Evolutionary conservation across 2,888 invertebrate genomes (phyloP).

Genomic region (Drosophila flavopinicola): DNA sequence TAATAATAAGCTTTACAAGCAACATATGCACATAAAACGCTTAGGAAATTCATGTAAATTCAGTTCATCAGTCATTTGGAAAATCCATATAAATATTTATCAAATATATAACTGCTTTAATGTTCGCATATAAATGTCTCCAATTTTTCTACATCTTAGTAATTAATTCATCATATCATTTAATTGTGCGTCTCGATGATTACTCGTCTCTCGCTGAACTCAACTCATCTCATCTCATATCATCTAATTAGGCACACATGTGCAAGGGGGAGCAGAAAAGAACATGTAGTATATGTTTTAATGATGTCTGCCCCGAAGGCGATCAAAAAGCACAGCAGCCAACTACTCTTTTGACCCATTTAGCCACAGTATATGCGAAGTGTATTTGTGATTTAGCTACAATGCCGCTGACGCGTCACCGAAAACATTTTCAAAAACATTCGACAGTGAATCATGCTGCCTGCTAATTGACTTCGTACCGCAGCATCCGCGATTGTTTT

Average conservation of each 20-base stretch:
- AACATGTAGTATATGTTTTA: background rate
- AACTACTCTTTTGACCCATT: conserved; percentile 40
- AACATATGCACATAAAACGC: no score
- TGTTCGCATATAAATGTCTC: background rate
- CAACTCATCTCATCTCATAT: no score
- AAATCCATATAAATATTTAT: no score
- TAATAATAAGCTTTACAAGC: no score
- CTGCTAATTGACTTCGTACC: conserved; percentile 77
- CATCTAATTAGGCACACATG: conserved; percentile 11
- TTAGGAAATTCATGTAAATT: no score
- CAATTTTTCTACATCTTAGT: background rate
- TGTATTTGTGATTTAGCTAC: conserved; percentile 16
- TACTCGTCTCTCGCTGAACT: background rate
- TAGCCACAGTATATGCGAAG: conserved; percentile 48
- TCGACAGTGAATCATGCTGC: conserved; percentile 64
- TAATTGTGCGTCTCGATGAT: background rate
- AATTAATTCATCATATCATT: background rate
- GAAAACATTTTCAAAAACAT: conserved; percentile 58
- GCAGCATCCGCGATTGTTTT: conserved; percentile 77
- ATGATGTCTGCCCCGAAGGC: conserved; percentile 5
- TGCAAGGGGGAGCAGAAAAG: background rate
- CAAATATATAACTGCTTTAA: background rate
- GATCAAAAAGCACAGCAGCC: background rate
- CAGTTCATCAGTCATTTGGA: no score
- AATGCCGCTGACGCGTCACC: conserved; percentile 27